These are phyloP conservation scores for Chalcis sispes DNA, from an alignment of 2,888 invertebrate genomes.

Conservation along the genomic window DNA sequence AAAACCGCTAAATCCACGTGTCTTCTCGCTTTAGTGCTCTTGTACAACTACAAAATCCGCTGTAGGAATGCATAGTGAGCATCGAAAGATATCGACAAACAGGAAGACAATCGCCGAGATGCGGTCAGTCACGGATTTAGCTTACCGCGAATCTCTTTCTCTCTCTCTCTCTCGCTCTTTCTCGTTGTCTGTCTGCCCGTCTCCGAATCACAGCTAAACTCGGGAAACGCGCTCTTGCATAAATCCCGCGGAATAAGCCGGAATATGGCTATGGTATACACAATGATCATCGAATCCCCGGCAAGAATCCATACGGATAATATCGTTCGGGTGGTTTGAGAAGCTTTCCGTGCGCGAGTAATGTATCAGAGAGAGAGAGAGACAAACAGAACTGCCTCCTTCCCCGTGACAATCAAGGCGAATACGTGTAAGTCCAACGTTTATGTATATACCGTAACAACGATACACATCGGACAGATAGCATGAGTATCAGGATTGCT, in stretches of 20 bases:
- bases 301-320: conserved; percentile 32
- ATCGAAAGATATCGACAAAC: background rate
- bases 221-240: conserved; percentile 16
- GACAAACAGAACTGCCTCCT: no score
- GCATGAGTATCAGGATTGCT: no score
- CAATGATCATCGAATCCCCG: background rate
- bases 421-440: no score
- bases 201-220: background rate
- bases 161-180: no score
- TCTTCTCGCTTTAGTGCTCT: no score
- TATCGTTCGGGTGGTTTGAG: conserved; percentile 23
- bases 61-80: background rate
- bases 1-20: no score
- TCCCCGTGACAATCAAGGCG: conserved; percentile 3
- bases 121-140: conserved; percentile 14
- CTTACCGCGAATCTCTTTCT: no score
- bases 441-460: no score
- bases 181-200: no score
- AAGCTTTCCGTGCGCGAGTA: background rate
- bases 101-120: background rate
- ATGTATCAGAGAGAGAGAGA: no score
- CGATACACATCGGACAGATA: no score
- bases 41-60: no score
- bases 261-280: conserved; percentile 13
- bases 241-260: conserved; percentile 35